These are phyloP conservation scores for Probosciger aterrimus DNA, from an alignment of 2,113 vertebrate genomes.

Conservation along the genomic window DNA sequence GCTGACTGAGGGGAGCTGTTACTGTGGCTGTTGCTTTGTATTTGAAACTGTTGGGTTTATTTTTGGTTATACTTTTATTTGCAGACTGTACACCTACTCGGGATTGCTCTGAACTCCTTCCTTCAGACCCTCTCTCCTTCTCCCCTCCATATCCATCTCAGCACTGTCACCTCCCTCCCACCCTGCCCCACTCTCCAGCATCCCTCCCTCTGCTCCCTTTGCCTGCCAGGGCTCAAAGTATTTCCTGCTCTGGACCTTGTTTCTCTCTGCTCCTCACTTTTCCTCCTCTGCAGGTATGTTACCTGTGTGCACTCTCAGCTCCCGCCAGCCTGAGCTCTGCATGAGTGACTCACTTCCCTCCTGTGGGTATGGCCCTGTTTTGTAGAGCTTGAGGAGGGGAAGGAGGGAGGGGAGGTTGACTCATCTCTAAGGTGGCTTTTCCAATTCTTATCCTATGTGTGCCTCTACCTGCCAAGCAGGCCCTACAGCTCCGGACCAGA, in stretches of 20 bases:
- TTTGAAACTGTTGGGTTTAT: conserved; percentile 49
- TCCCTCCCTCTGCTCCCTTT: conserved; percentile 61
- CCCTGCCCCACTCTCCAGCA: conserved; percentile 32
- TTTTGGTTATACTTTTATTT: conserved; percentile 66
- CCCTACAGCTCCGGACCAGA: not conserved
- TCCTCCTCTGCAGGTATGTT: conserved; percentile 70
- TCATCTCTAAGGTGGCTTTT: not conserved
- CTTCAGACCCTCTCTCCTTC: conserved; percentile 57
- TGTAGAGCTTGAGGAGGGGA: conserved; percentile 51
- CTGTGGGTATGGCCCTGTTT: conserved; percentile 56
- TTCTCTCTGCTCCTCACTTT: conserved; percentile 41
- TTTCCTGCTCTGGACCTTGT: not conserved
- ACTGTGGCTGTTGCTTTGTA: conserved; percentile 53
- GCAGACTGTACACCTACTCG: conserved; percentile 55
- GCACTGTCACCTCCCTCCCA: conserved; percentile 11
- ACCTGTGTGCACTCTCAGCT: conserved; percentile 56
- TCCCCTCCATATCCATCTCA: conserved; percentile 24
- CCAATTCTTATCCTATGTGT: not conserved
- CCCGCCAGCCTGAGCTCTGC: conserved; percentile 60
- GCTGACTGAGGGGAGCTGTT: not conserved
- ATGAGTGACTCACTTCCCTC: conserved; percentile 55
- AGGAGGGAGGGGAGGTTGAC: not conserved
- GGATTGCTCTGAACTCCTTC: conserved; percentile 66
- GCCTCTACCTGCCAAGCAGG: not conserved
- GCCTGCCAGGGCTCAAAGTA: not conserved